Conservation (phyloP, 1,140 invertebrate genomes). For the Rhopalosiphum maidis region DNA sequence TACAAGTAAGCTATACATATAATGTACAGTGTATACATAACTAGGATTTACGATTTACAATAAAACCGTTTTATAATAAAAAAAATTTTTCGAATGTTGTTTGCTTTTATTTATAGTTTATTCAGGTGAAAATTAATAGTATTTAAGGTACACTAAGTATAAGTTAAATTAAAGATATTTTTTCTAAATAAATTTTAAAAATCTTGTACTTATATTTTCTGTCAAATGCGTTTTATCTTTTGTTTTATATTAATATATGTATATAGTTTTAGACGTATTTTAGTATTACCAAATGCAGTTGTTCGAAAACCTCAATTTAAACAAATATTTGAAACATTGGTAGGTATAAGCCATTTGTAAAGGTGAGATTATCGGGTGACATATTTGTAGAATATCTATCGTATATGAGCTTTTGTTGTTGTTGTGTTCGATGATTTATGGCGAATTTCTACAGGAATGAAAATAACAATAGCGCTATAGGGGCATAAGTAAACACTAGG, state of each 20-base stretch:
- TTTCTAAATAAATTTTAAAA: background rate
- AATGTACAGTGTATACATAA: too few relatives aligned
- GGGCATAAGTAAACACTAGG: conserved; percentile 17
- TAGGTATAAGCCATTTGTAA: conserved; percentile 17
- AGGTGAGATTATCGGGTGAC: conserved; percentile 38
- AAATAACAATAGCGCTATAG: conserved; percentile 23
- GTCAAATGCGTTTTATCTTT: background rate
- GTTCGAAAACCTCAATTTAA: background rate
- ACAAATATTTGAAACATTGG: background rate
- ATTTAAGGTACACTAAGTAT: background rate
- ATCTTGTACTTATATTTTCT: background rate
- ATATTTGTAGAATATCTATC: conserved; percentile 32
- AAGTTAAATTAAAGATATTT: background rate
- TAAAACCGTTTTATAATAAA: background rate
- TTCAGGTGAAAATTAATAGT: background rate
- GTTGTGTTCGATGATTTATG: conserved; percentile 48
- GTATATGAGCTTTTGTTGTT: conserved; percentile 32
- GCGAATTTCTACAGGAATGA: background rate
- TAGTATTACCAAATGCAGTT: background rate
- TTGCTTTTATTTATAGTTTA: background rate
- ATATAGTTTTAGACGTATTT: background rate
- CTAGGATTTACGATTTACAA: background rate
- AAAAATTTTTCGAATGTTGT: background rate
- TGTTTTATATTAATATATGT: background rate
- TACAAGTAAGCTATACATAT: background rate